Evolutionary conservation across 2,888 invertebrate species (phyloP).

Genomic region (Ichneumoninae sp.): DNA sequence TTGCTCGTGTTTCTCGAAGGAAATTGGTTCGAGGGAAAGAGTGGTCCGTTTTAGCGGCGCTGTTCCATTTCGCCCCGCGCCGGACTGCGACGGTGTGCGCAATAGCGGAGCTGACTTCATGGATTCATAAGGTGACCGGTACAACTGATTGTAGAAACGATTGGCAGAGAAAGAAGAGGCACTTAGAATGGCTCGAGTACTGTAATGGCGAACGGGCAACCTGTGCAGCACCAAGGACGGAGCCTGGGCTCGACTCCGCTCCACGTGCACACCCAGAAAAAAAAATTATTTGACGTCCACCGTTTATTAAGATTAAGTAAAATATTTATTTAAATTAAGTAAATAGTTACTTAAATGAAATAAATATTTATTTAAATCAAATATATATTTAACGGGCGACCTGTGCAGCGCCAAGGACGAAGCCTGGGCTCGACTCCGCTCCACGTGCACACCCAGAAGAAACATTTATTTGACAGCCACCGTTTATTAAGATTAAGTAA

Average conservation of each 20-base stretch:
- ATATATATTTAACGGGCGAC: no score
- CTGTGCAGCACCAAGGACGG: conserved; percentile 46
- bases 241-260: conserved; percentile 13
- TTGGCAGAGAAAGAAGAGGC: conserved; percentile 19
- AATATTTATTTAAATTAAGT: no score
- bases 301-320: no score
- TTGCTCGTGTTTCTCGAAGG: background rate
- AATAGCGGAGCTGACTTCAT: background rate
- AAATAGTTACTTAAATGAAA: no score
- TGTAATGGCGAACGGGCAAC: conserved; percentile 20
- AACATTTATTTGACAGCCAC: no score
- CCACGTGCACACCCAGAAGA: no score
- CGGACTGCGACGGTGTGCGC: background rate
- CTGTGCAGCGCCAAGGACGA: no score
- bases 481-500: no score
- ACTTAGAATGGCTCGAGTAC: conserved; percentile 11
- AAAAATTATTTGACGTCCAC: no score
- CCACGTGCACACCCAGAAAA: conserved; percentile 1
- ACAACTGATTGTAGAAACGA: background rate
- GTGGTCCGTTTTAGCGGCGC: background rate
- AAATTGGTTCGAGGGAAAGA: background rate
- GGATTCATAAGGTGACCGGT: conserved; percentile 3
- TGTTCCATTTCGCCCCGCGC: no score
- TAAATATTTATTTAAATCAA: no score
- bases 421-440: no score